Conservation (phyloP, 2,113 vertebrate genomes). For the Chelonoidis abingdonii region DNA sequence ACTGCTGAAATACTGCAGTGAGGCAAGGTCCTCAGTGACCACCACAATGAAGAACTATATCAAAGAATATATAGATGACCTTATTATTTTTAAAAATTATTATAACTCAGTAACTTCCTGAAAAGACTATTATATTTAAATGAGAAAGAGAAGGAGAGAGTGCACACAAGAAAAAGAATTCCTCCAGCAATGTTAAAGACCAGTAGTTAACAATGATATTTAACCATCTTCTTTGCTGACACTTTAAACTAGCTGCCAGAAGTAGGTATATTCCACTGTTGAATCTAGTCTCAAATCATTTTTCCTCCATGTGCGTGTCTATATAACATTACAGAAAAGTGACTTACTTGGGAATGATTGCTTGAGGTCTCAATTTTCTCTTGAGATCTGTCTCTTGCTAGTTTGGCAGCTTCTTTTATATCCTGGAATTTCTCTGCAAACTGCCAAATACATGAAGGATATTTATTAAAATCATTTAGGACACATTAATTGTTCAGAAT, state of each 20-base stretch:
- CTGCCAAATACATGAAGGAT: constrained; percentile 76
- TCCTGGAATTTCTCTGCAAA: constrained; percentile 99
- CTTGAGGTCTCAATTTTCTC: constrained; percentile 93
- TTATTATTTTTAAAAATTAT: background rate
- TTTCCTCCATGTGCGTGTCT: background rate
- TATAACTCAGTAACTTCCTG: background rate
- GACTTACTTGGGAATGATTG: constrained; percentile 91
- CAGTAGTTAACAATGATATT: constrained; percentile 43
- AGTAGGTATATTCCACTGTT: constrained; percentile 9
- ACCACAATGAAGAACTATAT: background rate
- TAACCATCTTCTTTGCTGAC: background rate
- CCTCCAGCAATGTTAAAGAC: constrained; percentile 8
- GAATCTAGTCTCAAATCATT: constrained; percentile 38
- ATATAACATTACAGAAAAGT: background rate
- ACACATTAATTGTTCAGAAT: background rate
- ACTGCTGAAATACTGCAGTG: background rate
- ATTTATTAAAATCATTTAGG: background rate
- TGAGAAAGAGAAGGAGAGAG: background rate
- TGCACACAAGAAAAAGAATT: background rate
- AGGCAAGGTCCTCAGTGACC: background rate
- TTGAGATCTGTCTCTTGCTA: constrained; percentile 94
- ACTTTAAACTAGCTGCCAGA: background rate
- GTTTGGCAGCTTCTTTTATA: constrained; percentile 93
- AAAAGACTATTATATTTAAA: constrained; percentile 1
- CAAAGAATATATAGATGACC: background rate